Evolutionary conservation across 2,888 invertebrate genomes (phyloP), one percentile per base, ranked within the genome.

Genomic region (Slavum lentiscoides): DNA sequence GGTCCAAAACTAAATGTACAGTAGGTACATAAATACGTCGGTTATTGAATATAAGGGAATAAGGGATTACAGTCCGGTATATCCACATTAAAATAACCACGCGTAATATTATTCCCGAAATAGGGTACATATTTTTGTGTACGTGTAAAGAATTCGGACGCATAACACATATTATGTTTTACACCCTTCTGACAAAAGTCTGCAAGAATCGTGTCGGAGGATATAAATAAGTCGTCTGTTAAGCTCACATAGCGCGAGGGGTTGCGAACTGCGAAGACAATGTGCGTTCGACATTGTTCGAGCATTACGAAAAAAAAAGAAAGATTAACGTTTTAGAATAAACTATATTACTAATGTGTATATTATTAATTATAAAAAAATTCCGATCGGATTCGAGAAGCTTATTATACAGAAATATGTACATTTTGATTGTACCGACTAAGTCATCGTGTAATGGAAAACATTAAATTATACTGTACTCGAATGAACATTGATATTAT

Each of bases 121-220:
- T 62, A 17, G 74, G 74, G 64, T 74, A 53, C 53, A 74, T 74
- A 74, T 74, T 64, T 74, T n/a, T 62, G 9, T 43, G 19, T 43
- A 21, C 30, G 19, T 43, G 73, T 61, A 19, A 61, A 62, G 21
- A 23, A 21, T 43, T 23, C 15, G 21, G 21, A n/a, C 67, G 23
- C 23, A 2, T 30, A 53, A 23, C 19, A 37, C n/a, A 43, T 23
- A 19, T 19, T 19, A 19, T 19, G 19, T 55, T 23, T n/a, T 55
- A 8, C 74, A 74, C 64, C 62, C 64, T 53, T 74, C 8, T 53
- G 17, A 37, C 49, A 23, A n/a, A 49, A 59, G 2, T 15, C 17
- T 37, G 30, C 30, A 1, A 30, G 53, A 64, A 21, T 49, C 13
- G 49, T 64, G 49, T 64, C 9, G n/a, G 17, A 30, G 62, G 73